Percentiles rank a stretch among this genome's conserved stretches.
Evolutionary conservation across 64 coral and sea anemone genomes (phyloP).

Genomic region (Stichodactyla mertensii): DNA sequence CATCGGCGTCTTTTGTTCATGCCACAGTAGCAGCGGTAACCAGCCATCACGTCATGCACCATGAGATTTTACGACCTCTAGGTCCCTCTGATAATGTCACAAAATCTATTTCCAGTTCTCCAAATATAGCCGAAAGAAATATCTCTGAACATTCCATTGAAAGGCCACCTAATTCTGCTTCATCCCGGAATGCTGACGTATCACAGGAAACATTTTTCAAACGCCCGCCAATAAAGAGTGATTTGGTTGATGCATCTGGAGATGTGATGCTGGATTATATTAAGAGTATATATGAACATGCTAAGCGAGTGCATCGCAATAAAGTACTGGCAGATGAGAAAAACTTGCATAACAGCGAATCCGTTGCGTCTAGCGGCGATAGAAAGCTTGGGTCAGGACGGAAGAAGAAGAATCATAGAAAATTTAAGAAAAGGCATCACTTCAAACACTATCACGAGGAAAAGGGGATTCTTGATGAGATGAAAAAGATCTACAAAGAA

Average conservation of each 20-base stretch:
- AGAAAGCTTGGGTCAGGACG: not conserved
- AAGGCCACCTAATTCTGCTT: not conserved
- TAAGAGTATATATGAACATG: constrained; percentile 39
- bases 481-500: constrained; percentile 37
- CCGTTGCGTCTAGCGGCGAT: not conserved
- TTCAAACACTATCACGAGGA: constrained; percentile 14
- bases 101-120: constrained; percentile 20
- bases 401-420: constrained; percentile 17
- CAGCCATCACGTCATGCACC: constrained; percentile 8
- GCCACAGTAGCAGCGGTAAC: not conserved
- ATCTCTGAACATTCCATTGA: constrained; percentile 12
- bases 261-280: constrained; percentile 48
- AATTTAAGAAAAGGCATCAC: constrained; percentile 1
- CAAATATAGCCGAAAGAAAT: not conserved
- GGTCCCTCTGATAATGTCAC: not conserved
- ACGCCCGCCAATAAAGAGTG: not conserved
- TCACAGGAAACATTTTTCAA: not conserved
- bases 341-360: not conserved
- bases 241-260: not conserved
- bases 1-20: not conserved
- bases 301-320: constrained; percentile 11
- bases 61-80: not conserved
- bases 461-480: constrained; percentile 21
- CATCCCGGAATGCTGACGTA: not conserved
- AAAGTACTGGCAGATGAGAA: not conserved